Evolutionary conservation across 2,113 vertebrate genomes (phyloP).

Genomic region (Apistogramma diplotaenia): DNA sequence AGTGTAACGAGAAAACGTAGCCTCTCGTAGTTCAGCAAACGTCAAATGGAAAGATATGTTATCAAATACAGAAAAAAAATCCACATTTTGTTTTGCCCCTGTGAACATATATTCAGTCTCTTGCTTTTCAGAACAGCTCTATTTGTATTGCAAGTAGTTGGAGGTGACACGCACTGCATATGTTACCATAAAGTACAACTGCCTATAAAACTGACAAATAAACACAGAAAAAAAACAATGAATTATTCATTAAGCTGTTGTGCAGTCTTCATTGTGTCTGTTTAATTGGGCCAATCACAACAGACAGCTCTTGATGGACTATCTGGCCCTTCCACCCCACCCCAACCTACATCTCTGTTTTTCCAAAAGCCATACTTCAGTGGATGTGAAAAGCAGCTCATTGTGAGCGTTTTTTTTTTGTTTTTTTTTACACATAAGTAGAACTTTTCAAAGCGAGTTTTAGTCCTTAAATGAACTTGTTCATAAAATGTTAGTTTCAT

Average conservation of each 20-base stretch:
- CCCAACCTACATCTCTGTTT: not conserved
- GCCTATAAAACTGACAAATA: not conserved
- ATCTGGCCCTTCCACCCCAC: not conserved
- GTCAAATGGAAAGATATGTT: slow-evolving; percentile 17
- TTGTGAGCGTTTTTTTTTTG: slow-evolving; percentile 25
- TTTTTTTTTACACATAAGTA: slow-evolving; percentile 13
- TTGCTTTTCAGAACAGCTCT: not conserved
- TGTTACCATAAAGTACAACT: not conserved
- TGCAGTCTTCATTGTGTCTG: not conserved
- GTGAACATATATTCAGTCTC: not conserved
- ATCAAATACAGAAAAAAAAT: slow-evolving; percentile 33
- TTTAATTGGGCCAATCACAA: slow-evolving; percentile 12
- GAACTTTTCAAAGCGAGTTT: slow-evolving; percentile 34
- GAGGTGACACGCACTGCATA: not conserved
- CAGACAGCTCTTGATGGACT: not conserved
- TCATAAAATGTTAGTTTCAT: slow-evolving; percentile 32
- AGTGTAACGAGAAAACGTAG: slow-evolving; percentile 23
- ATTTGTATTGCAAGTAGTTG: not conserved
- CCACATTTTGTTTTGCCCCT: not conserved
- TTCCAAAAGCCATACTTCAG: slow-evolving; percentile 3
- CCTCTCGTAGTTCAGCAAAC: not conserved
- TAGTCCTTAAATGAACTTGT: slow-evolving; percentile 42
- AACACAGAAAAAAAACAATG: not conserved
- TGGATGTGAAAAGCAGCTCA: slow-evolving; percentile 29
- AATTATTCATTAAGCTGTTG: slow-evolving; percentile 3